Conservation (phyloP, 2,797 vertebrate species). For the Microctenopoma stevenorrisi region DNA sequence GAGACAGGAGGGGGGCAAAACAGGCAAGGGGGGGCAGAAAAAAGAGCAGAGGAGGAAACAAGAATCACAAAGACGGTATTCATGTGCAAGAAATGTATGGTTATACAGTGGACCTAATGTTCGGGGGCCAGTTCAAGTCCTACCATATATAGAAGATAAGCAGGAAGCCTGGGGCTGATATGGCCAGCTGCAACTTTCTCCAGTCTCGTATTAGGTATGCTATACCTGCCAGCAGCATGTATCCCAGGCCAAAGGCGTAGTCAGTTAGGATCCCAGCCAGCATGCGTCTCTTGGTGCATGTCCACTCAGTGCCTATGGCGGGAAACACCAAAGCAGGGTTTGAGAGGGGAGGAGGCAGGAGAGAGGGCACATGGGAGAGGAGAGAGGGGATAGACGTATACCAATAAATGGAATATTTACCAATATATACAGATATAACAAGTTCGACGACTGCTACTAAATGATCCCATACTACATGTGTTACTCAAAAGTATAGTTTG, state of each 20-base stretch:
- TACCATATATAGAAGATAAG: slow-evolving; percentile 87
- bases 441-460: neutral
- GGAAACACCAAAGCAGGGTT: slow-evolving; percentile 17
- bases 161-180: slow-evolving; percentile 79
- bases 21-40: neutral
- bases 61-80: slow-evolving; percentile 23
- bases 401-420: no score
- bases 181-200: slow-evolving; percentile 86
- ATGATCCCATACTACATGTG: neutral
- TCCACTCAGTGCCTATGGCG: slow-evolving; percentile 88
- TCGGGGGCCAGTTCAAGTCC: slow-evolving; percentile 22
- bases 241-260: slow-evolving; percentile 83
- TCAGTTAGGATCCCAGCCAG: slow-evolving; percentile 82
- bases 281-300: slow-evolving; percentile 84
- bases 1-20: neutral
- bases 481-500: no score
- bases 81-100: neutral
- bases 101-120: slow-evolving; percentile 29
- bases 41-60: slow-evolving; percentile 3
- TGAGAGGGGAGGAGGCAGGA: slow-evolving; percentile 3
- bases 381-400: neutral
- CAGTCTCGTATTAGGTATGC: slow-evolving; percentile 87
- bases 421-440: neutral
- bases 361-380: slow-evolving; percentile 2
- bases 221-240: slow-evolving; percentile 86